These are phyloP conservation scores for Neotoma lepida DNA, from an alignment of 2,113 vertebrate genomes.

Conservation along the genomic window DNA sequence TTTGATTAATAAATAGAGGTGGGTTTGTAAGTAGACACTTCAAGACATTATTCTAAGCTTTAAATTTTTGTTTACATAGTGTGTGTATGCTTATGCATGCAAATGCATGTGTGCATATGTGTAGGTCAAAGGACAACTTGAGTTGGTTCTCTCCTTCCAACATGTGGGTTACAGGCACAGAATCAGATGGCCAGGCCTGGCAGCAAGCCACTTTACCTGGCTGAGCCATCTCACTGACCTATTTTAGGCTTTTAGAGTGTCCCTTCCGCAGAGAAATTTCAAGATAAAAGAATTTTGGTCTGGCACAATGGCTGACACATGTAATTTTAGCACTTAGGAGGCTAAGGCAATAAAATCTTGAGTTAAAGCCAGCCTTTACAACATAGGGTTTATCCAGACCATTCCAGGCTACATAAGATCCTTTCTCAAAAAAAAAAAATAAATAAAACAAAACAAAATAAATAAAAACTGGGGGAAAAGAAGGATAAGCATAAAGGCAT, in stretches of 20 bases:
- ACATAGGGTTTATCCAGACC: background rate
- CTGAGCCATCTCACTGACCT: background rate
- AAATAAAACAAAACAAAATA: background rate
- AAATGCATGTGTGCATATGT: background rate
- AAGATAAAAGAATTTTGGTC: constrained; percentile 45
- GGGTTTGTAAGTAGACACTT: background rate
- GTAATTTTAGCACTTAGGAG: background rate
- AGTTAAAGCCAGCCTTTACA: background rate
- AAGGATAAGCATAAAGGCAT: background rate
- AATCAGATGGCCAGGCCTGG: background rate
- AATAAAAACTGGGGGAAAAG: background rate
- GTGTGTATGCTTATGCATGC: background rate
- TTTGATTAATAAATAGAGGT: background rate
- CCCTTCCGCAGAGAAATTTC: constrained; percentile 25
- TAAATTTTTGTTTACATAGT: background rate
- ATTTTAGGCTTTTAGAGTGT: background rate
- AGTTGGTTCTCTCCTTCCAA: background rate
- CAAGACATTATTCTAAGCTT: background rate
- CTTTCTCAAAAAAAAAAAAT: background rate
- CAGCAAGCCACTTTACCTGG: background rate
- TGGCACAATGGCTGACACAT: background rate
- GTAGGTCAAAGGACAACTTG: background rate
- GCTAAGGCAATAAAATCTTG: background rate
- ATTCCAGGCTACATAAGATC: background rate
- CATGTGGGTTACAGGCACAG: background rate